A percentile compares a stretch with the other conserved stretches of the same genome.
Evolutionary conservation across 2,888 invertebrate species (phyloP).

Genomic region (Macrosiphum euphorbiae): DNA sequence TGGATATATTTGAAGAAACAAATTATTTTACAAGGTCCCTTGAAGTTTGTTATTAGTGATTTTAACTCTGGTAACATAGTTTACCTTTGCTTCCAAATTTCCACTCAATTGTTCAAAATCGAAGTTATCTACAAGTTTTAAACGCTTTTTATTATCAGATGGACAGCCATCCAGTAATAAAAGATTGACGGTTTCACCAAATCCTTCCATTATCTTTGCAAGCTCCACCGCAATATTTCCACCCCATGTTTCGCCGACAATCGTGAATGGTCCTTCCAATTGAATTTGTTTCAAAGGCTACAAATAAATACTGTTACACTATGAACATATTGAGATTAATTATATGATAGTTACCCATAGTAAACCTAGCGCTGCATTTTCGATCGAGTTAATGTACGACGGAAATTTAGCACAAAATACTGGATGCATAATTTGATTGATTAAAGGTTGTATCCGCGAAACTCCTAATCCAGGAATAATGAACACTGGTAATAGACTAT

Average conservation of each 20-base stretch:
- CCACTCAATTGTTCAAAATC: slow-evolving; percentile 46
- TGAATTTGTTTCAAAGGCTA: slow-evolving; percentile 66
- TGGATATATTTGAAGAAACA: not conserved
- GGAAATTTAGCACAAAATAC: slow-evolving; percentile 70
- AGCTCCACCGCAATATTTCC: slow-evolving; percentile 75
- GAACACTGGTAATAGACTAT: slow-evolving; percentile 66
- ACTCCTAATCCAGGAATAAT: slow-evolving; percentile 66
- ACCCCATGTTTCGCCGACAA: slow-evolving; percentile 77
- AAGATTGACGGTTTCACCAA: slow-evolving; percentile 66
- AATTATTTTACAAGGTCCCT: not conserved
- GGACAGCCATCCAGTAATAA: slow-evolving; percentile 67
- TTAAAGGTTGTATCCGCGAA: slow-evolving; percentile 52
- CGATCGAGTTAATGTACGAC: slow-evolving; percentile 43
- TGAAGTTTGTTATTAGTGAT: not conserved
- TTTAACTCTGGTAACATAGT: not conserved
- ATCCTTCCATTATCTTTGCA: slow-evolving; percentile 66
- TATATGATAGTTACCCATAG: slow-evolving; percentile 65
- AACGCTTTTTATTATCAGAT: slow-evolving; percentile 58
- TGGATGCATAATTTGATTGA: slow-evolving; percentile 70
- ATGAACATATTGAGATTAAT: not conserved
- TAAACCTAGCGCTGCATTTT: slow-evolving; percentile 63
- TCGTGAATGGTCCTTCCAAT: slow-evolving; percentile 72
- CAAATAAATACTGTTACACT: not conserved
- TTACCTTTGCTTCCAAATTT: slow-evolving; percentile 52
- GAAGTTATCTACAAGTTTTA: slow-evolving; percentile 49